These are phyloP conservation scores for Bhutanitis thaidina DNA, from an alignment of 2,888 invertebrate species.

Conservation along the genomic window DNA sequence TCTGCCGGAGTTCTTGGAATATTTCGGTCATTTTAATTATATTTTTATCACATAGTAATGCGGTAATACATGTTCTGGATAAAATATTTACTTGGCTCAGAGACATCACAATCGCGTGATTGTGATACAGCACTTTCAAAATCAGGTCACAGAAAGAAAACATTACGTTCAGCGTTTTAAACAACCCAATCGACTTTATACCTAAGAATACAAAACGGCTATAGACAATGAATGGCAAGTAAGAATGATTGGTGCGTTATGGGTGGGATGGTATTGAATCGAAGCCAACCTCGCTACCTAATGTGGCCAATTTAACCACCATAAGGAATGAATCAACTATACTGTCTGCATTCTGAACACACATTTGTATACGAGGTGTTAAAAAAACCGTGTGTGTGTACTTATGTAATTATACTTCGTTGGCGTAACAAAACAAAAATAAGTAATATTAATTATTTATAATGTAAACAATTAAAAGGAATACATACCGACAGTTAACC, in stretches of 20 bases:
- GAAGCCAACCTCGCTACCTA: not conserved
- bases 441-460: too few relatives aligned
- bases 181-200: conserved; percentile 21
- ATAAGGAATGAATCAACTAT: not conserved
- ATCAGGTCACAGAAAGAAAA: conserved; percentile 47
- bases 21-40: too few relatives aligned
- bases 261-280: conserved; percentile 2
- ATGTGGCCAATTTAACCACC: not conserved
- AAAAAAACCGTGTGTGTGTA: too few relatives aligned
- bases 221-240: conserved; percentile 20
- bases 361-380: not conserved
- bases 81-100: too few relatives aligned
- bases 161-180: conserved; percentile 32
- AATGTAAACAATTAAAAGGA: too few relatives aligned
- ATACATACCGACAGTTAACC: too few relatives aligned
- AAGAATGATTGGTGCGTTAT: conserved; percentile 20
- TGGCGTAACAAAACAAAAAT: too few relatives aligned
- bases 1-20: too few relatives aligned
- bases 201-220: conserved; percentile 15
- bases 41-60: too few relatives aligned
- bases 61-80: too few relatives aligned
- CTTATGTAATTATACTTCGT: too few relatives aligned
- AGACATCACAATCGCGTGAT: too few relatives aligned
- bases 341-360: not conserved
- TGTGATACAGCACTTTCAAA: conserved; percentile 37